These are phyloP conservation scores for Holacanthus passer DNA, from an alignment of 2,113 vertebrate species.

Conservation along the genomic window DNA sequence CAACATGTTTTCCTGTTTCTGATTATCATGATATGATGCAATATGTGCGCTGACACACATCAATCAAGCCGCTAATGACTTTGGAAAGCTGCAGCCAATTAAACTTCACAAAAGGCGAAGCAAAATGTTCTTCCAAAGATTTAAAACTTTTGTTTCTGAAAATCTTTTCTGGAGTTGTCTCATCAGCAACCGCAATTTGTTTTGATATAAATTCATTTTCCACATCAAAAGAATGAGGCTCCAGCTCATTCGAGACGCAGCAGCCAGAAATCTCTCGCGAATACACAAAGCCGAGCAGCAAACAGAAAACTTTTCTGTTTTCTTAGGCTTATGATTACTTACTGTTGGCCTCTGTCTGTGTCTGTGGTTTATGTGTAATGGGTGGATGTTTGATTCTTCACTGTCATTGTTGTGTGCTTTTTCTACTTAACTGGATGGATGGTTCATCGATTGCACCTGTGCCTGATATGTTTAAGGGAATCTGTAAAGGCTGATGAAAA, in stretches of 20 bases:
- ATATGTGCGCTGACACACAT: slow-evolving; percentile 12
- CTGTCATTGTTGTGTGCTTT: not conserved
- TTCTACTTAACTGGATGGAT: not conserved
- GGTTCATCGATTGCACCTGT: slow-evolving; percentile 31
- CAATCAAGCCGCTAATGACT: slow-evolving; percentile 12
- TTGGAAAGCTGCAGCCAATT: slow-evolving; percentile 33
- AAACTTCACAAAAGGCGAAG: slow-evolving; percentile 11
- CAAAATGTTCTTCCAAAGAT: slow-evolving; percentile 30
- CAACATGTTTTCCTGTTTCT: not conserved
- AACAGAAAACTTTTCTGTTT: not conserved
- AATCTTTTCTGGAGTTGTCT: not conserved
- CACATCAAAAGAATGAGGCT: slow-evolving; percentile 28
- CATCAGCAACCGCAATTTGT: slow-evolving; percentile 16
- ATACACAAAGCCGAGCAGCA: slow-evolving; percentile 4
- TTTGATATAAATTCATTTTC: slow-evolving; percentile 31
- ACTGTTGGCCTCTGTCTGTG: not conserved
- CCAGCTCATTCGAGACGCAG: slow-evolving; percentile 18
- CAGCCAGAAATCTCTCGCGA: not conserved
- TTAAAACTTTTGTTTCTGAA: slow-evolving; percentile 36
- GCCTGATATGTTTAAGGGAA: slow-evolving; percentile 24
- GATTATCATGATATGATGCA: not conserved
- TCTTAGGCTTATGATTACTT: not conserved
- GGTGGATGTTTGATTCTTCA: not conserved
- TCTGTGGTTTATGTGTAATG: not conserved
- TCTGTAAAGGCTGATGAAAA: slow-evolving; percentile 40